Base-by-base conservation (phyloP, 1,140 invertebrate genomes). In the Tetramorium parvispinum region DNA sequence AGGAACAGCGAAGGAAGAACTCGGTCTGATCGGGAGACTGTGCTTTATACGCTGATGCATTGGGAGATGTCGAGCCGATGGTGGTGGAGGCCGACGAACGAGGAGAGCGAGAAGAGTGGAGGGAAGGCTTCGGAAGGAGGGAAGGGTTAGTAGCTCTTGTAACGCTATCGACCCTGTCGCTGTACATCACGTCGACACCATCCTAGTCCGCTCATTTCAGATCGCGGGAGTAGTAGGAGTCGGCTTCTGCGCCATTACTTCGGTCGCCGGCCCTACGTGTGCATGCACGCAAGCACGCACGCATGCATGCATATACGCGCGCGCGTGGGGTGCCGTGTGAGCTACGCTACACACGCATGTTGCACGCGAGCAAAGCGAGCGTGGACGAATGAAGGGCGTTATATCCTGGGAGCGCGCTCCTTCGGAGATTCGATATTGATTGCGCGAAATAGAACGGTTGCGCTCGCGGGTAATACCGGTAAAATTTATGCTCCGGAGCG, bases 141-240 rank as follows among this genome's bases (percentile, higher is more conserved):
- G 93, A 93, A 91, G 94, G 94, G 93, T 94, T 95, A 95, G 95
- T 95, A 95, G 95, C 95, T 92, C 93, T 95, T 95, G 94, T 95
- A 95, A 94, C 94, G 94, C 94, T 95, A 95, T 95, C 95, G 94
- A 94, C 92, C 90, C 94, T 95, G 95, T 95, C 95, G 94, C 94
- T 95, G 95, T 95, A 95, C 95, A 95, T 95, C 95, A 95, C 94
- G 92, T 93, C 93, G 94, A 95, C 94, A 94, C 94, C 93, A 94
- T 95, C 93, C 93, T 94, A 95, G 92, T 92, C 93, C 92, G 91
- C 89, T 93, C 90, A 91, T 93, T 93, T 93, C 91, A 91, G 86
- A 61, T 89, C 85, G 89, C 88, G 85, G 86, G 85, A 91, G 92
- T 90, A 91, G 93, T 93, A 92, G 92, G 91, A 93, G 92, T 93